Percentiles rank a stretch among this genome's conserved stretches.
Conservation (phyloP, 2,888 invertebrate genomes). For the Drosophila prostipennis region DNA sequence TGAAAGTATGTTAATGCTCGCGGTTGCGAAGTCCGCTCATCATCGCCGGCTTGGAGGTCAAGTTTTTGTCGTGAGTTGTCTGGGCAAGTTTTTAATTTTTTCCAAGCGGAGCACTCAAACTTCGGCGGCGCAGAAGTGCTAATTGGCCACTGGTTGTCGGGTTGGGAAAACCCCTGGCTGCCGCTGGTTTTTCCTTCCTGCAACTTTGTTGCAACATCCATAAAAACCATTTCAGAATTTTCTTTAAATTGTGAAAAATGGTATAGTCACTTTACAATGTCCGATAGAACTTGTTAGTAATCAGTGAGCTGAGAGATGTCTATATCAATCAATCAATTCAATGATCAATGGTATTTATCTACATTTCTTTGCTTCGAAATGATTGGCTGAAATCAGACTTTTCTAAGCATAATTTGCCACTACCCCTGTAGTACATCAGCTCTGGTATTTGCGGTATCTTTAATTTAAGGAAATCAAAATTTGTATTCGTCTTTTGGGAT, state of each 20-base stretch:
- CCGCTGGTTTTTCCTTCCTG: background rate
- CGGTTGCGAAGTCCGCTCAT: slow-evolving; percentile 39
- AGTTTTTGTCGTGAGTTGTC: slow-evolving; percentile 28
- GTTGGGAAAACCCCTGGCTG: background rate
- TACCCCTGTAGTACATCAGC: too few relatives aligned
- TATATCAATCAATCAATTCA: background rate
- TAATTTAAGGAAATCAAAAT: too few relatives aligned
- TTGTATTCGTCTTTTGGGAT: too few relatives aligned
- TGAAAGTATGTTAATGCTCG: slow-evolving; percentile 61
- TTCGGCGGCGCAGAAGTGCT: slow-evolving; percentile 6
- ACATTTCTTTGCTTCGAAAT: too few relatives aligned
- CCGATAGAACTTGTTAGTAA: background rate
- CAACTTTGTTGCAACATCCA: background rate
- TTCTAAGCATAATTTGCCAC: too few relatives aligned
- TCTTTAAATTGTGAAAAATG: background rate
- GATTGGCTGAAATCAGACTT: too few relatives aligned
- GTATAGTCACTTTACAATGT: background rate
- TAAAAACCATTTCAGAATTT: background rate
- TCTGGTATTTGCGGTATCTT: too few relatives aligned
- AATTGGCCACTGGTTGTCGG: slow-evolving; percentile 4
- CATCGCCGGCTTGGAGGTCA: slow-evolving; percentile 52
- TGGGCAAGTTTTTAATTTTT: slow-evolving; percentile 26
- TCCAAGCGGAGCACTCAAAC: slow-evolving; percentile 6
- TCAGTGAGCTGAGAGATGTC: background rate
- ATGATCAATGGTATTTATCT: too few relatives aligned